Percentiles rank a stretch among this genome's conserved stretches.
phyloP scores from a whole-genome alignment of 2,888 invertebrate species.

The Macroteleia sp. region DNA sequence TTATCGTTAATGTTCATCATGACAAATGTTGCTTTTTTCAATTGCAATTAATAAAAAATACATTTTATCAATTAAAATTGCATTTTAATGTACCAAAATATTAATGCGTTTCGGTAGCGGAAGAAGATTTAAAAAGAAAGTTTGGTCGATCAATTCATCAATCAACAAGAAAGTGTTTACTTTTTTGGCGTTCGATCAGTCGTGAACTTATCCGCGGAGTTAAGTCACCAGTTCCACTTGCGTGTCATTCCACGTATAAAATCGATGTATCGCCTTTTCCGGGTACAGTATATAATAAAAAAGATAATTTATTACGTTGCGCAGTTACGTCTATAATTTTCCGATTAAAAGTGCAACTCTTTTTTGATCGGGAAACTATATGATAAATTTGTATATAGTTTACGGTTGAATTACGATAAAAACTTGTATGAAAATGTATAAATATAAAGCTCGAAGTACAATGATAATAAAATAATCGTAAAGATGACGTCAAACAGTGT shows the following conservation, averaged over 20 bases:
- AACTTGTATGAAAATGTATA: conserved; percentile 31
- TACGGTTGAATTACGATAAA: conserved; percentile 17
- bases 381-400: conserved; percentile 40
- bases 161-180: conserved; percentile 81
- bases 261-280: conserved; percentile 37
- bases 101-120: too few relatives aligned
- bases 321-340: conserved; percentile 42
- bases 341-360: conserved; percentile 31
- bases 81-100: too few relatives aligned
- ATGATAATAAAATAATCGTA: conserved; percentile 41
- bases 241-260: conserved; percentile 49
- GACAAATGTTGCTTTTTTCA: too few relatives aligned
- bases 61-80: too few relatives aligned
- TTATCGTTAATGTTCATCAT: too few relatives aligned
- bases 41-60: too few relatives aligned
- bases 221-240: conserved; percentile 45
- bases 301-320: conserved; percentile 40
- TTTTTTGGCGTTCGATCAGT: conserved; percentile 79
- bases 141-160: conserved; percentile 78
- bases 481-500: conserved; percentile 32
- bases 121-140: conserved; percentile 17
- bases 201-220: conserved; percentile 75
- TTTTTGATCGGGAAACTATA: conserved; percentile 22
- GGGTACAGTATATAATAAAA: conserved; percentile 32
- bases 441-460: conserved; percentile 13